Conservation (phyloP, 2,797 vertebrate species). For the Lithobates sylvaticus region DNA sequence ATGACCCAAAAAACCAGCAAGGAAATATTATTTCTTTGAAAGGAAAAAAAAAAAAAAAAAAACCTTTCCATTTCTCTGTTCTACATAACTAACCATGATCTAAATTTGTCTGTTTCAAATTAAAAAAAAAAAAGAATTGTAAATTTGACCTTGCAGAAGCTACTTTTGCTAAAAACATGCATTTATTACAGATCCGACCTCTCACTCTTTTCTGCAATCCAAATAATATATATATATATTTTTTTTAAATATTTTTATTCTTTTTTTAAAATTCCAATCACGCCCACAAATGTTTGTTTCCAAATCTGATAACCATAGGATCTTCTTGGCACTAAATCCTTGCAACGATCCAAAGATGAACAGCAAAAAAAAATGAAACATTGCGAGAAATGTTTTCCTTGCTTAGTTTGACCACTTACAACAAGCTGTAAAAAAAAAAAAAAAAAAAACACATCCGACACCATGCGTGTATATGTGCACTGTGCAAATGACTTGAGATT, state of each 20-base stretch:
- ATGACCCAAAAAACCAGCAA: neutral
- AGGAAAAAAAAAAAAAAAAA: neutral
- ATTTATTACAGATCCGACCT: conserved; percentile 36
- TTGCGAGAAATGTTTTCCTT: neutral
- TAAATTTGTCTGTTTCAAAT: conserved; percentile 59
- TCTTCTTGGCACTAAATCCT: conserved; percentile 47
- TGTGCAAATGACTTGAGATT: conserved; percentile 13
- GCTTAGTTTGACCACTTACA: neutral
- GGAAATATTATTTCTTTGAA: neutral
- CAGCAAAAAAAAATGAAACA: neutral
- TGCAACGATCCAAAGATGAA: conserved; percentile 6
- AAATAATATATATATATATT: neutral
- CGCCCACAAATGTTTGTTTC: conserved; percentile 40
- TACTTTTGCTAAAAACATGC: conserved; percentile 47
- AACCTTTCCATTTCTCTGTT: conserved; percentile 26
- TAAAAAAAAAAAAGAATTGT: conserved; percentile 46
- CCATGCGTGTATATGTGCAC: neutral
- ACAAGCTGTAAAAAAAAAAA: neutral
- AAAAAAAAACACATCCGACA: neutral
- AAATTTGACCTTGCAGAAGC: conserved; percentile 49
- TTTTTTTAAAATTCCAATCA: conserved; percentile 27
- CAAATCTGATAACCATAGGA: conserved; percentile 59
- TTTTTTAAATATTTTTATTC: neutral
- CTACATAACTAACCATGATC: conserved; percentile 31
- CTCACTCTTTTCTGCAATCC: conserved; percentile 27